Evolutionary conservation across 2,888 invertebrate genomes (phyloP), one percentile per base, ranked within the genome.

Genomic region (Bruchidius siliquastri): DNA sequence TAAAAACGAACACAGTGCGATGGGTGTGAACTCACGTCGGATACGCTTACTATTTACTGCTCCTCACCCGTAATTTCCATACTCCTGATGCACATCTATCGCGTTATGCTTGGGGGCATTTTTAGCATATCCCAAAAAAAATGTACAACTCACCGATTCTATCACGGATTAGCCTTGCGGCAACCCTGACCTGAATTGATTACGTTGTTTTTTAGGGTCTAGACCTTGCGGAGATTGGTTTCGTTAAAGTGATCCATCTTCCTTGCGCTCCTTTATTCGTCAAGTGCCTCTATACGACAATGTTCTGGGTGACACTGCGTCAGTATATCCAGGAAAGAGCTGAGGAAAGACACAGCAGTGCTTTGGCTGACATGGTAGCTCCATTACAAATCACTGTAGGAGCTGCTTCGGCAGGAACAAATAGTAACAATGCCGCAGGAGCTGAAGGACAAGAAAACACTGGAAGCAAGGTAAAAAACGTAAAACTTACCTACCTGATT

Each of bases 261-360:
- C 91, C 94, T 1, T 92, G 92, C 82, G 91, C 92, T 82, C 92
- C 95, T 30, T 90, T 98, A 79, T 87, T 94, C 70, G 91, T 94
- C 69, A 95, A 95, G 91, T 93, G 95, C 69, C 86, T 94, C 73
- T 98, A 95, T 87, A 95, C 96, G 71, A 89, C 94, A 74, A 95
- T 97, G 94, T 98, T 99, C 88, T 98, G 97, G 96, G 92, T 97
- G 79, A 98, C 98, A 18, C 88, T 98, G 85, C 90, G 97, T 18
- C 98, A 98, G 86, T 94, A 93, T 84, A 91, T 95, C 82, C 93
- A 95, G 81, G 97, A 97, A 86, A 89, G 92, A 76, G 89, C 90
- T 73, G 90, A 91, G 77, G 89, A 91, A 13, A 88, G 90, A 49
- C 91, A 91, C 78, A 90, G 90, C 21, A 90, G 91, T 71, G 90